Evolutionary conservation across 2,888 invertebrate genomes (phyloP), one percentile per base, ranked within the genome.

Genomic region (Ametastegia equiseti): DNA sequence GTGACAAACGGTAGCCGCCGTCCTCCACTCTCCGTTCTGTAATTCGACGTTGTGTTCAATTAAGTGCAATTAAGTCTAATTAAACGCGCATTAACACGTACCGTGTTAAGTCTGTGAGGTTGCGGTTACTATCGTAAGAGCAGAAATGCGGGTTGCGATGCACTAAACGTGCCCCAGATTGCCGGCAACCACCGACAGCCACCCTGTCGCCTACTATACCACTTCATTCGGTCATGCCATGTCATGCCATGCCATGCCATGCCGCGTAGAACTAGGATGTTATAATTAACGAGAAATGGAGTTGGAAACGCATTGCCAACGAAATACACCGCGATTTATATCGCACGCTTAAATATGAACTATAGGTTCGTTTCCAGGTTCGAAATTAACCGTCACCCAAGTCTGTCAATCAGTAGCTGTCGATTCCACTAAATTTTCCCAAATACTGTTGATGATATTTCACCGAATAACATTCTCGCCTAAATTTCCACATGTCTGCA

Each of bases 41-140:
- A 75, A 50, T 19, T 23, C 81, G 67, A 81, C 71, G 81, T 80
- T 81, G 69, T 75, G 83, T 82, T 85, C 83, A 83, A 84, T 84
- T 81, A 81, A 83, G 79, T 80, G 79, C 79, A 81, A 82, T 83
- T 81, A 82, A 71, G 73, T 36, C 60, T 81, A 80, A 83, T 82
- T 82, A 84, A 84, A 82, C 33, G 39, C 57, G 69, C 50, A 81
- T 79, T 80, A 78, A 57, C 78, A 63, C 63, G 57, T 23, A 3
- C 42, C 42, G 60, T 42, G 78, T 78, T 45, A 63, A 78, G 78
- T 78, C 78, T 63, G 27, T 39, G 60, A 63, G 60, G 45, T 63
- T 78, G 78, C 63, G 78, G 78, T 78, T 42, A 36, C 23, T 27
- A 60, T 63, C 60, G 78, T 78, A 78, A 63, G 78, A 78, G 78